phyloP scores from a whole-genome alignment of 2,797 vertebrate genomes.

The Myripristis murdjan region DNA sequence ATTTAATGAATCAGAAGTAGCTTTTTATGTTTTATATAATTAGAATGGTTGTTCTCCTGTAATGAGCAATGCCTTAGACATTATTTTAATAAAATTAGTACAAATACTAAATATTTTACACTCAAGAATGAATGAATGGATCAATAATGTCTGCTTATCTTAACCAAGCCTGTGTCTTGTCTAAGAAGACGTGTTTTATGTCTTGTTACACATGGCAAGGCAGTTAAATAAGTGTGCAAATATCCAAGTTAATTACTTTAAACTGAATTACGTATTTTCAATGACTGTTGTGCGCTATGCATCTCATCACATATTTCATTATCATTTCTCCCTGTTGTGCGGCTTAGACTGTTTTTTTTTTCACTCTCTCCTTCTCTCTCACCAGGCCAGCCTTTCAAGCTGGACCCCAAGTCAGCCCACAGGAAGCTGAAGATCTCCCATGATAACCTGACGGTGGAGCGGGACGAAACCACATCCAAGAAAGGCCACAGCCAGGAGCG shows the following conservation, averaged over 20 bases:
- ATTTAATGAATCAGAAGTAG: not conserved
- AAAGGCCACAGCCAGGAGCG: constrained; percentile 97
- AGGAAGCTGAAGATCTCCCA: constrained; percentile 98
- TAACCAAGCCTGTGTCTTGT: not conserved
- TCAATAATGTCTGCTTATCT: not conserved
- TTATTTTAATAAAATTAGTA: not conserved
- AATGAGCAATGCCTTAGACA: not conserved
- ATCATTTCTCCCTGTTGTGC: not conserved
- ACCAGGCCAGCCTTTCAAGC: constrained; percentile 96
- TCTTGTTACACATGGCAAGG: not conserved
- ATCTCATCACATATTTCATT: not conserved
- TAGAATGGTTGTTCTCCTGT: not conserved
- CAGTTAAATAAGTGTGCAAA: not conserved
- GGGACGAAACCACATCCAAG: constrained; percentile 96
- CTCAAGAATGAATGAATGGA: not conserved
- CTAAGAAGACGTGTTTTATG: not conserved
- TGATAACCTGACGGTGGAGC: constrained; percentile 96
- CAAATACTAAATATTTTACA: not conserved
- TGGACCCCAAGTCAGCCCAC: constrained; percentile 98
- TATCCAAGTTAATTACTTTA: not conserved
- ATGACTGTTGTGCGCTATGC: not conserved
- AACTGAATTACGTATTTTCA: too few species aligned
- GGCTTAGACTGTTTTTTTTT: not conserved
- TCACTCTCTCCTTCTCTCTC: not conserved
- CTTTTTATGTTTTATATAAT: not conserved